Evolutionary conservation across 2,113 vertebrate genomes (phyloP).

Genomic region (Leptobrachium ailaonicum): DNA sequence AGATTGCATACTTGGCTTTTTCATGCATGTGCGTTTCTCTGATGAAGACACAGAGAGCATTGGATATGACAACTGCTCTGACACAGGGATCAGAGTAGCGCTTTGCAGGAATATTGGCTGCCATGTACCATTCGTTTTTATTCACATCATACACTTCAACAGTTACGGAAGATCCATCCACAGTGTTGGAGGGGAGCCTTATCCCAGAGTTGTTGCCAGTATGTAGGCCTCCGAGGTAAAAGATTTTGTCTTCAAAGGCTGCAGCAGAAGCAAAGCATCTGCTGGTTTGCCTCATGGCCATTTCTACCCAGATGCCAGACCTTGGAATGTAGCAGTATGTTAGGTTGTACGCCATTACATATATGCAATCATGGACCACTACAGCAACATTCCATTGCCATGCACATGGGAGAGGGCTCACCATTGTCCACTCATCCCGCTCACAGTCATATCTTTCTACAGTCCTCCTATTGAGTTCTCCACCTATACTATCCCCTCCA

Average conservation of each 20-base stretch:
- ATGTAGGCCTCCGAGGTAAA: conserved; percentile 94
- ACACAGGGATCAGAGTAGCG: conserved; percentile 90
- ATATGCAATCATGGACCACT: conserved; percentile 88
- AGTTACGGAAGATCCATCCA: conserved; percentile 87
- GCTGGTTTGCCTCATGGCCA: conserved; percentile 89
- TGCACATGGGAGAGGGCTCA: conserved; percentile 87
- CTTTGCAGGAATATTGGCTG: conserved; percentile 92
- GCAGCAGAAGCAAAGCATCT: conserved; percentile 93
- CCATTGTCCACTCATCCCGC: conserved; percentile 92
- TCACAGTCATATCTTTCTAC: conserved; percentile 93
- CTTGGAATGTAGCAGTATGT: conserved; percentile 96
- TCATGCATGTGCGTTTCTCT: conserved; percentile 94
- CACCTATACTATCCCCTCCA: conserved; percentile 85
- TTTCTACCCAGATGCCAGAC: conserved; percentile 92
- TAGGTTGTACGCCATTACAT: conserved; percentile 90
- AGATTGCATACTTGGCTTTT: conserved; percentile 90
- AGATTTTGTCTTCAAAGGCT: conserved; percentile 89
- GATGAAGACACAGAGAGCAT: conserved; percentile 89
- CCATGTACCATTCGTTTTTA: conserved; percentile 92
- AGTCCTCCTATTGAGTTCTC: conserved; percentile 89
- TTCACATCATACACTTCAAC: conserved; percentile 93
- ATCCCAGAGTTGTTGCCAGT: conserved; percentile 87
- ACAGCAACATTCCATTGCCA: conserved; percentile 94
- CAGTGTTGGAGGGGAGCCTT: conserved; percentile 82
- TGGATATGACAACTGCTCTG: conserved; percentile 87